Base-by-base conservation (phyloP, 1,140 invertebrate genomes). In the Sycophila sp. region DNA sequence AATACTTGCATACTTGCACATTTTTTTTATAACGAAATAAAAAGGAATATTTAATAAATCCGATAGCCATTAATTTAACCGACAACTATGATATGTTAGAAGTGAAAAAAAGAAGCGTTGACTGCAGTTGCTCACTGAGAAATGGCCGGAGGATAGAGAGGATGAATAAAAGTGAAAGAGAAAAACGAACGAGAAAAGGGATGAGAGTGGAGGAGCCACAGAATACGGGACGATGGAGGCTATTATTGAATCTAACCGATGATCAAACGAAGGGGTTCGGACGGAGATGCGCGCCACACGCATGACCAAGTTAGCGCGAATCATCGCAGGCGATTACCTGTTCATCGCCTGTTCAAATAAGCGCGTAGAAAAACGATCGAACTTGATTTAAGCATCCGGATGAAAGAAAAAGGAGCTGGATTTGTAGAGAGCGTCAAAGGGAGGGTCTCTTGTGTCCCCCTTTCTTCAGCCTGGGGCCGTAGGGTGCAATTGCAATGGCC, bases 321-420 rank as follows among this genome's bases (percentile, higher is more conserved):
- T 62, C 59, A 47, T 62, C 40, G 40, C 40, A 10, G 26, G 2
- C 40, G 59, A 62, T 62, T 62, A 47, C 40, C 40, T 45, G 40
- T 47, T 62, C 32, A 8, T 17, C 38, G 36, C 36, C 38, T 60
- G 56, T 59, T 24, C 34, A 24, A 40, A 59, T 40, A 60, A 60
- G 38, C 58, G 22, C 32, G 38, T 42, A 42, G 3, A 42, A 17
- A 13, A 42, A 42, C n/a, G n/a, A n/a, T n/a, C n/a, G n/a, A n/a
- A n/a, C n/a, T n/a, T n/a, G n/a, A n/a, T n/a, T n/a, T n/a, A n/a
- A n/a, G n/a, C n/a, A n/a, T n/a, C n/a, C n/a, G n/a, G n/a, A n/a
- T n/a, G n/a, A n/a, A n/a, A n/a, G n/a, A n/a, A n/a, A n/a, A n/a
- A n/a, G n/a, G n/a, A n/a, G n/a, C n/a, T n/a, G n/a, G n/a, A n/a